A percentile compares a stretch with the other conserved stretches of the same genome.
Evolutionary conservation across 2,113 vertebrate species (phyloP).

Genomic region (Rhabdomys dilectus): DNA sequence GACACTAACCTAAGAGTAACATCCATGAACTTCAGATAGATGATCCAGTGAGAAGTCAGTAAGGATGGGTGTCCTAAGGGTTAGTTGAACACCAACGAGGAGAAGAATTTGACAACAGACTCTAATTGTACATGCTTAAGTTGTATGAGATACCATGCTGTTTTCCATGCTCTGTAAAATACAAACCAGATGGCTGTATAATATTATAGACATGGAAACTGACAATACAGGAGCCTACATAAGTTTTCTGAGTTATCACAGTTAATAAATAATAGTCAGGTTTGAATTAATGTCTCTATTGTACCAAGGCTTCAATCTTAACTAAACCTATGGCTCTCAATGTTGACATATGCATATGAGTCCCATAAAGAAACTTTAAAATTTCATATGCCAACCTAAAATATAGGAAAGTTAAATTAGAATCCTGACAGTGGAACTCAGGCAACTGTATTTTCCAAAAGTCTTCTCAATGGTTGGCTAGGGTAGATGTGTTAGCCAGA

Average conservation of each 20-base stretch:
- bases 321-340: background rate
- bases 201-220: slow-evolving; percentile 33
- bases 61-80: background rate
- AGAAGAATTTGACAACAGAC: background rate
- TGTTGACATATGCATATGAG: background rate
- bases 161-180: slow-evolving; percentile 30
- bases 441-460: background rate
- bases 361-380: background rate
- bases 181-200: background rate
- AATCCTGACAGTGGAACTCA: background rate
- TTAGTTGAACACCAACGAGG: background rate
- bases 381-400: background rate
- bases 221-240: background rate
- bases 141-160: slow-evolving; percentile 2
- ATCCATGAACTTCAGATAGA: background rate
- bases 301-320: background rate
- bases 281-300: background rate
- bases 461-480: background rate
- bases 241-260: background rate
- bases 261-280: background rate
- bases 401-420: background rate
- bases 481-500: background rate
- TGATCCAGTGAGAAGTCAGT: background rate
- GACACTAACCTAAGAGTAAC: background rate
- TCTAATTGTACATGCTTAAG: background rate